These are phyloP conservation scores for Propithecus coquereli DNA, from an alignment of 2,113 vertebrate species.

Conservation along the genomic window DNA sequence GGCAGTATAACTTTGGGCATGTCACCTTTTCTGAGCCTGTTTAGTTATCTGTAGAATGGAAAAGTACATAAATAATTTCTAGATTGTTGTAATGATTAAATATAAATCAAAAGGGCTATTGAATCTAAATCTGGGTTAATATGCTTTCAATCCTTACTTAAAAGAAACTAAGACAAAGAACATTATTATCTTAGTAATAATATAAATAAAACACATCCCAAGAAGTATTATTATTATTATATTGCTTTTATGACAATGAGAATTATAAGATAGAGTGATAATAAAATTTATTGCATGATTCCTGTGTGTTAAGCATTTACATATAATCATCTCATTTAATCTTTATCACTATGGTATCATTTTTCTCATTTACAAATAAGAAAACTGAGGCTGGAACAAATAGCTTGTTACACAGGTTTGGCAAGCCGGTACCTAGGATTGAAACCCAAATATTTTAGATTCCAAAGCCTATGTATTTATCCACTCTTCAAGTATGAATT, in stretches of 20 bases:
- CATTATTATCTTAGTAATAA: not conserved
- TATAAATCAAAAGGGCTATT: not conserved
- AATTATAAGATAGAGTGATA: not conserved
- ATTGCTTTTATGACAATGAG: not conserved
- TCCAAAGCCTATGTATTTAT: not conserved
- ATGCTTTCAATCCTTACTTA: not conserved
- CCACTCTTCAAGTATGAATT: not conserved
- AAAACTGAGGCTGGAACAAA: not conserved
- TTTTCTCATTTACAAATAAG: not conserved
- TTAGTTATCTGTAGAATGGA: not conserved
- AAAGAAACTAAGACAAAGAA: not conserved
- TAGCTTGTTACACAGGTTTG: not conserved
- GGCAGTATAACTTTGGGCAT: not conserved
- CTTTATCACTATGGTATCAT: not conserved
- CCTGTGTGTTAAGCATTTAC: not conserved
- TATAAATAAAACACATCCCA: not conserved
- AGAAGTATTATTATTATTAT: not conserved
- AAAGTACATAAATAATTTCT: not conserved
- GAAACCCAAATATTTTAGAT: not conserved
- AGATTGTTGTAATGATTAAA: not conserved
- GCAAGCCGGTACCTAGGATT: not conserved
- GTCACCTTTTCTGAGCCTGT: not conserved
- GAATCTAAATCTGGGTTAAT: not conserved
- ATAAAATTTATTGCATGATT: not conserved
- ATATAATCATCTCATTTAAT: not conserved